These are phyloP conservation scores for Tribolium freemani DNA, from an alignment of 2,888 invertebrate genomes.

Conservation along the genomic window DNA sequence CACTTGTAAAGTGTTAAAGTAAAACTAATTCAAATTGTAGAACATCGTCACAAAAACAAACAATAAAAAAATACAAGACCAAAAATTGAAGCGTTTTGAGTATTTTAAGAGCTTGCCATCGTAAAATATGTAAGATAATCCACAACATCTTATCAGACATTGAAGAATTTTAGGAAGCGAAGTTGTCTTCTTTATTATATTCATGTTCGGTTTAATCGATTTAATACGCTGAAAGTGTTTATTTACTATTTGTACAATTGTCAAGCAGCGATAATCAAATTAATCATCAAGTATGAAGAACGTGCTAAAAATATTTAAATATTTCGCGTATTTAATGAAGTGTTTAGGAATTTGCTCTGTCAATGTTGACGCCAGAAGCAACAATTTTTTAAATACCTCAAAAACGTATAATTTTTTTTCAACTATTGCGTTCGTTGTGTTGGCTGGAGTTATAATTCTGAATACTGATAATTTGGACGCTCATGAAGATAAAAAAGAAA, in stretches of 20 bases:
- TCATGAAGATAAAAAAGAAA: background rate
- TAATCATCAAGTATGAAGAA: background rate
- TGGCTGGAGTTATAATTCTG: background rate
- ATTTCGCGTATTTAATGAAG: background rate
- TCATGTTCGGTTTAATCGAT: background rate
- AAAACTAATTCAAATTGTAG: conserved; percentile 3
- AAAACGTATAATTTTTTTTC: background rate
- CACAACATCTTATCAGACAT: background rate
- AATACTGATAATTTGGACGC: background rate
- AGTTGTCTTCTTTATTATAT: background rate
- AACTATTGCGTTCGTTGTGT: background rate
- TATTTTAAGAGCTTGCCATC: background rate
- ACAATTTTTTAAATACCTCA: background rate
- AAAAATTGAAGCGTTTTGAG: background rate
- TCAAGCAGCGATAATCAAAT: background rate
- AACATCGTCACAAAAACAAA: background rate
- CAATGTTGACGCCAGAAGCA: background rate
- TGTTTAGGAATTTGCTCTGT: background rate
- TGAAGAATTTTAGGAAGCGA: background rate
- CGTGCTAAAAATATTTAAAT: background rate
- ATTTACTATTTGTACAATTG: background rate
- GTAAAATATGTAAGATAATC: background rate
- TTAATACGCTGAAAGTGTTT: background rate
- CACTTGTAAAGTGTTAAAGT: background rate
- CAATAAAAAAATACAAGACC: background rate